These are phyloP conservation scores for Abramis brama DNA, from an alignment of 2,113 vertebrate genomes.

Conservation along the genomic window DNA sequence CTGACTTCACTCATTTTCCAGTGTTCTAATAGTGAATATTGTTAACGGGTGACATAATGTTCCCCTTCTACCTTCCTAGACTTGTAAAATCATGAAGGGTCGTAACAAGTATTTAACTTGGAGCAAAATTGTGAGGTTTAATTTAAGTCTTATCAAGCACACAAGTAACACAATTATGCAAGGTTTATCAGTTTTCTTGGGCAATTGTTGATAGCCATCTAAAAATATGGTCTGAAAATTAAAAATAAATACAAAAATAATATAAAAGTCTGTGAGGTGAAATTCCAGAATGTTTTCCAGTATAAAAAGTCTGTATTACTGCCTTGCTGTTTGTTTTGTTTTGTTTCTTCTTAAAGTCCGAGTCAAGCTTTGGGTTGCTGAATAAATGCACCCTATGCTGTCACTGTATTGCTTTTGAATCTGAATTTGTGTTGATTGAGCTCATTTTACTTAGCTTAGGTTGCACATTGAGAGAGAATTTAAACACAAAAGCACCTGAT, in stretches of 20 bases:
- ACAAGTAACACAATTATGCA: background rate
- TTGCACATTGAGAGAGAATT: constrained; percentile 34
- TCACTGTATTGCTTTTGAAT: constrained; percentile 38
- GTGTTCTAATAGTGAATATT: no score
- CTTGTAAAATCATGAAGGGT: no score
- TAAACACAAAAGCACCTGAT: constrained; percentile 54
- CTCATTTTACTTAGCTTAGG: constrained; percentile 31
- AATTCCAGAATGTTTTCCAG: background rate
- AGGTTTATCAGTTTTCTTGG: background rate
- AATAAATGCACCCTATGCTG: constrained; percentile 9
- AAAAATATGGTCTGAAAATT: background rate
- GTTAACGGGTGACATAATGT: no score
- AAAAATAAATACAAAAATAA: background rate
- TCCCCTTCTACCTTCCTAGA: no score
- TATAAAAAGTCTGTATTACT: background rate
- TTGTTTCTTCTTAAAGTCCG: background rate
- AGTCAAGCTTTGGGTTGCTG: constrained; percentile 3
- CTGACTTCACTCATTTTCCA: no score
- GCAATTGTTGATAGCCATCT: background rate
- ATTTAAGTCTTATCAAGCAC: background rate
- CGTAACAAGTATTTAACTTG: background rate
- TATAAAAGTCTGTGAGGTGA: background rate
- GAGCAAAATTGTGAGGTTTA: background rate
- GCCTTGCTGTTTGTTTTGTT: background rate
- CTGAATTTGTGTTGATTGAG: constrained; percentile 47